A percentile compares a stretch with the other conserved stretches of the same genome.
Evolutionary conservation across 2,797 vertebrate species (phyloP).

Genomic region (Oreochromis mossambicus): DNA sequence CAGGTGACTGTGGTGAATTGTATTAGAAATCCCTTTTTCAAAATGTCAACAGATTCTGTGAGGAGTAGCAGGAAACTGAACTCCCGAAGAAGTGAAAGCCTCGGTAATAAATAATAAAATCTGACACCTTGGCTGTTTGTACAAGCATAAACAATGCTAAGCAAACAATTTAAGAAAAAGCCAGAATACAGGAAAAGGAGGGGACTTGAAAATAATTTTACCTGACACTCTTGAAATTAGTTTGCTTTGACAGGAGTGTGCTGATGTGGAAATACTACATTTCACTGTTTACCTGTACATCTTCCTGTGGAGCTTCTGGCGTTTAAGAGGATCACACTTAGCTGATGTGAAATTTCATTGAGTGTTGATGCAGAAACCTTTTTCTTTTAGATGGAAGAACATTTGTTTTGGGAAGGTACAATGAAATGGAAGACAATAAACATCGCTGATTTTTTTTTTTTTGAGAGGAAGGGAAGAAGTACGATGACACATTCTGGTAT

Average conservation of each 20-base stretch:
- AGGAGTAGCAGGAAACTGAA: slow-evolving; percentile 27
- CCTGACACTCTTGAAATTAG: not conserved
- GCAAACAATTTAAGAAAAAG: not conserved
- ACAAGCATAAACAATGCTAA: not conserved
- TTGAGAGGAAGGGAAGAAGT: not conserved
- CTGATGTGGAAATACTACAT: slow-evolving; percentile 6
- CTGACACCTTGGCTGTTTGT: not conserved
- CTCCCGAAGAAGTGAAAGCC: slow-evolving; percentile 14
- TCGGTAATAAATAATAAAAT: slow-evolving; percentile 23
- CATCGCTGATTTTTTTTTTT: not conserved
- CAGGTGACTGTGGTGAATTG: slow-evolving; percentile 28
- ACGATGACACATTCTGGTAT: not conserved
- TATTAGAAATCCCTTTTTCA: slow-evolving; percentile 33
- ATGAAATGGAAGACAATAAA: slow-evolving; percentile 2
- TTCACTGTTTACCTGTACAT: not conserved
- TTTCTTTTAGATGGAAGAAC: not conserved
- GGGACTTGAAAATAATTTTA: not conserved
- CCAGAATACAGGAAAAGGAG: not conserved
- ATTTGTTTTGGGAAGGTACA: not conserved
- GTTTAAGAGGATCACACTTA: not conserved
- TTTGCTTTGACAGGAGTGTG: slow-evolving; percentile 13
- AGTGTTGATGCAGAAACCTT: slow-evolving; percentile 6
- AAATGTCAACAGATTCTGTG: slow-evolving; percentile 45
- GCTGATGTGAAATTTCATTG: slow-evolving; percentile 1
- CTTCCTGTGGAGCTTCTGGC: not conserved